Evolutionary conservation across 2,888 invertebrate genomes (phyloP).

Genomic region (Philopedon plagiatum): DNA sequence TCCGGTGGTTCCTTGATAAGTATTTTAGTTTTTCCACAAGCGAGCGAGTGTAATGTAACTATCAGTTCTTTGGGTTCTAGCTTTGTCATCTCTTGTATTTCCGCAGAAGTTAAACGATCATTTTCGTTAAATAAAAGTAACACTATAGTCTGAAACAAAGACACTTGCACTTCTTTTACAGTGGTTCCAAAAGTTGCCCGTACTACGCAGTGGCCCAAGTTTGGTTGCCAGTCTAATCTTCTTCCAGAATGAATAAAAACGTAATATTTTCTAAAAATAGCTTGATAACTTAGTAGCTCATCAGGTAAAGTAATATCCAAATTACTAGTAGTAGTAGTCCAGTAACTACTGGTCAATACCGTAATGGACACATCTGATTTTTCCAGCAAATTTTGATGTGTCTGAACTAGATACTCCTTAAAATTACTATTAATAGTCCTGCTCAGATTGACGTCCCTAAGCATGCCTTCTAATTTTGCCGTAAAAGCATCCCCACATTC

Average conservation of each 20-base stretch:
- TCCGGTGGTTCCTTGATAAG: constrained; percentile 88
- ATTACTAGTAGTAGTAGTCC: constrained; percentile 94
- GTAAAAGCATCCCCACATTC: constrained; percentile 99
- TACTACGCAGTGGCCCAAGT: constrained; percentile 93
- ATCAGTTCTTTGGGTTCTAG: constrained; percentile 93
- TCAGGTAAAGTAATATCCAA: constrained; percentile 87
- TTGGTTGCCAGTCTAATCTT: constrained; percentile 98
- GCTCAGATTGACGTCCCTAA: constrained; percentile 98
- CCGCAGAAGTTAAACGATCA: constrained; percentile 84
- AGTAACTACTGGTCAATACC: constrained; percentile 97
- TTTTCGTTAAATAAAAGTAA: constrained; percentile 92
- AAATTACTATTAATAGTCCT: constrained; percentile 95
- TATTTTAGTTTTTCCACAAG: constrained; percentile 93
- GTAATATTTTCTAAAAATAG: constrained; percentile 96
- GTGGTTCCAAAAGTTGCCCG: constrained; percentile 88
- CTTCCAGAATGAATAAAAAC: constrained; percentile 95
- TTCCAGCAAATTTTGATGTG: constrained; percentile 54
- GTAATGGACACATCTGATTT: constrained; percentile 87
- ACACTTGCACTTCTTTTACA: constrained; percentile 95
- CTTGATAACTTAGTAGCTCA: constrained; percentile 91
- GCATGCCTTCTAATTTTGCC: constrained; percentile 98
- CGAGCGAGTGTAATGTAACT: constrained; percentile 93
- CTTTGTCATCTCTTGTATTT: constrained; percentile 90
- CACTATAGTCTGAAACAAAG: constrained; percentile 95
- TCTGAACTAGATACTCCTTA: constrained; percentile 75